Evolutionary conservation across 2,113 vertebrate genomes (phyloP), one percentile per base, ranked within the genome.

Genomic region (Lagopus leucura): DNA sequence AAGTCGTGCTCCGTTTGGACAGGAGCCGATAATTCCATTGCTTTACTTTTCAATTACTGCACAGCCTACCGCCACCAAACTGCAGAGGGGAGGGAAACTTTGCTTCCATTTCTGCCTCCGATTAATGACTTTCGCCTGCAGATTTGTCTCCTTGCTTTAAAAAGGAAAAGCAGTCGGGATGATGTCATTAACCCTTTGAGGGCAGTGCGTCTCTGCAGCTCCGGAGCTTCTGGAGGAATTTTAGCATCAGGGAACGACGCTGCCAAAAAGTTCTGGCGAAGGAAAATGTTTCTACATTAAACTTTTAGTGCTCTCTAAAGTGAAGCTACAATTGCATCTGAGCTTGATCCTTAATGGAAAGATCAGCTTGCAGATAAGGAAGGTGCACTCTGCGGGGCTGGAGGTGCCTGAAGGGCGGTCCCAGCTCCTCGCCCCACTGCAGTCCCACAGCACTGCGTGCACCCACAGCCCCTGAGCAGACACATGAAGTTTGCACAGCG

Each of bases 11-110:
- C 70, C 8, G 94, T 82, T 90, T 89, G 97, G 97, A 95, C 95
- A 50, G 83, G 63, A 86, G 96, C 96, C 97, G 87, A 84, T 93
- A 88, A 96, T 93, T 94, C 94, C 90, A 94, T 60, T 82, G 94
- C 97, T 95, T 93, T 96, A 96, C 97, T 96, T 95, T 96, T 94
- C 95, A 82, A 85, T 89, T 92, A 88, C 93, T 94, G 96, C 93
- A 95, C 92, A 97, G 97, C 95, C 95, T 97, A 93, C 95, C 88
- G 95, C 42, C 82, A 95, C 90, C 95, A 95, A 91, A 87, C 96
- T 97, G 96, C 96, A 92, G 83, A 93, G 95, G 92, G 92, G 95
- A 92, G 94, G 86, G 87, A 95, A 95, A 96, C 94, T 95, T 97
- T 96, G 96, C 96, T 96, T 96, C 96, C 95, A 96, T 90, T 93